These are phyloP conservation scores for Busseola fusca DNA, from an alignment of 2,888 invertebrate genomes.

Conservation along the genomic window DNA sequence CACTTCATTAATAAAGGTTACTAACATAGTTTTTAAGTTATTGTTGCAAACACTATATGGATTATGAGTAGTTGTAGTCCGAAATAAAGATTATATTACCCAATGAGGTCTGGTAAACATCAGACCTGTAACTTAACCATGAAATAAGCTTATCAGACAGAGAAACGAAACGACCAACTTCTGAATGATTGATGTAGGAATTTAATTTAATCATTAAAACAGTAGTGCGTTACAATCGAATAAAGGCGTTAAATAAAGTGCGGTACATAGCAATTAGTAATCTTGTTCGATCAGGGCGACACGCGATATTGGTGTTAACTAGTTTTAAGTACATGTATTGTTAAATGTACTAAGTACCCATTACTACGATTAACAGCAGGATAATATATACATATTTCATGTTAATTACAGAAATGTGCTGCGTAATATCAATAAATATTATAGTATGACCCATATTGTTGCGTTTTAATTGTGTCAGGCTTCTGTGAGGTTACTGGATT, in stretches of 20 bases:
- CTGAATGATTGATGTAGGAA: constrained; percentile 9
- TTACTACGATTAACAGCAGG: constrained; percentile 12
- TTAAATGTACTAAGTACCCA: background rate
- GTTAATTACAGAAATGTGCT: background rate
- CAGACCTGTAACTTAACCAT: background rate
- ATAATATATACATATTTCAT: constrained; percentile 4
- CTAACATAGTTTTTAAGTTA: background rate
- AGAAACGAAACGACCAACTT: background rate
- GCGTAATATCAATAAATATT: background rate
- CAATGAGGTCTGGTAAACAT: background rate
- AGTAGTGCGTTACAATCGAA: constrained; percentile 10
- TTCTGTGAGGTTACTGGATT: background rate
- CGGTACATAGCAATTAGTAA: constrained; percentile 47
- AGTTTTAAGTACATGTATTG: constrained; percentile 6
- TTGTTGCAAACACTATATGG: background rate
- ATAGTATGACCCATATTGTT: background rate
- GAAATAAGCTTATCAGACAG: background rate
- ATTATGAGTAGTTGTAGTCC: background rate
- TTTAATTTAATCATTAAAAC: constrained; percentile 15
- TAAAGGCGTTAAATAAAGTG: constrained; percentile 34
- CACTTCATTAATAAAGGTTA: background rate
- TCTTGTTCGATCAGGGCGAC: constrained; percentile 40
- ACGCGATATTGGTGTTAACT: constrained; percentile 45
- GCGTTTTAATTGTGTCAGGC: background rate
- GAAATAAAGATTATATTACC: background rate